phyloP scores from a whole-genome alignment of 2,888 invertebrate genomes.

The Cabera pusaria region DNA sequence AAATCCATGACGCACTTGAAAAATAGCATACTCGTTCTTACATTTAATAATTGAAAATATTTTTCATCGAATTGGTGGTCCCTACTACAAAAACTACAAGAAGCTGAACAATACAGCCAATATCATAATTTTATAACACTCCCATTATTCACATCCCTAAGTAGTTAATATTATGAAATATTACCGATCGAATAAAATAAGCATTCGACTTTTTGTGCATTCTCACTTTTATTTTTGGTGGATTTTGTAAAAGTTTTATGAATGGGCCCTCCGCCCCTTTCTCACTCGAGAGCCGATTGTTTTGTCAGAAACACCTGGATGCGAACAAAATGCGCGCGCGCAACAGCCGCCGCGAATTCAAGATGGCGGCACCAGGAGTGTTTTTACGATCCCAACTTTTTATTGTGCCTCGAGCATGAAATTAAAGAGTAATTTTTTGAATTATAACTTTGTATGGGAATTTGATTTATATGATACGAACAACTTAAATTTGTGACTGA shows the following conservation, averaged over 20 bases:
- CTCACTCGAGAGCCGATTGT: constrained; percentile 74
- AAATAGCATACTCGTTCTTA: too few relatives aligned
- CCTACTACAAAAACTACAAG: constrained; percentile 38
- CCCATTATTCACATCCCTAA: constrained; percentile 72
- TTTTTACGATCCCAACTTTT: constrained; percentile 40
- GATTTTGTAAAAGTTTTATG: constrained; percentile 69
- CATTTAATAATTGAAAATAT: too few relatives aligned
- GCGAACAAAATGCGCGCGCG: constrained; percentile 69
- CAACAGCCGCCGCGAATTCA: constrained; percentile 62
- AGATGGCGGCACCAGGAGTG: constrained; percentile 53
- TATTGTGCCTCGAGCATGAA: constrained; percentile 34
- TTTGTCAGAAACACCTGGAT: constrained; percentile 82
- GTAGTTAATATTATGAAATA: constrained; percentile 80
- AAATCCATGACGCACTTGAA: too few relatives aligned
- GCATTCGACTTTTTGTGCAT: constrained; percentile 47
- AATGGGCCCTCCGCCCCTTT: constrained; percentile 74
- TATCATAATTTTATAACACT: constrained; percentile 60
- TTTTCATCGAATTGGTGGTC: too few relatives aligned
- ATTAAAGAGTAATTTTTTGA: constrained; percentile 34
- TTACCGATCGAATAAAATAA: constrained; percentile 55
- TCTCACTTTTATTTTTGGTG: constrained; percentile 66
- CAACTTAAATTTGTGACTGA: constrained; percentile 7
- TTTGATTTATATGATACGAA: constrained; percentile 24
- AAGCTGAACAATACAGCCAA: constrained; percentile 61
- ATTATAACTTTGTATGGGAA: constrained; percentile 25